Conservation (phyloP, 2,888 invertebrate genomes). For the Machimus atricapillus region DNA sequence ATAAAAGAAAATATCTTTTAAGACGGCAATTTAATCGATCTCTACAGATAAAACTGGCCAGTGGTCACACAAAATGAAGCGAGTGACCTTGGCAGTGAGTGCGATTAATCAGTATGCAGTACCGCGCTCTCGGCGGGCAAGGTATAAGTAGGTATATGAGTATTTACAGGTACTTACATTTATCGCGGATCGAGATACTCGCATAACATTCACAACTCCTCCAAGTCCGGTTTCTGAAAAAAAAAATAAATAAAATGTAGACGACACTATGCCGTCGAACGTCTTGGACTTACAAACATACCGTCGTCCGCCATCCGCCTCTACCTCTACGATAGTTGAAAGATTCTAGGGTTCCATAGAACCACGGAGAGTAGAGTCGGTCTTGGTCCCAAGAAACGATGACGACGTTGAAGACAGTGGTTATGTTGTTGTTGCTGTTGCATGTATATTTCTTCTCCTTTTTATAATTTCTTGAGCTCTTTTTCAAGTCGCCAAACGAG, state of each 20-base stretch:
- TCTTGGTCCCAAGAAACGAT: constrained; percentile 27
- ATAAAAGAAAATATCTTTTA: not conserved
- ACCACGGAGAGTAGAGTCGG: not conserved
- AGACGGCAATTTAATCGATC: not conserved
- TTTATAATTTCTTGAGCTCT: constrained; percentile 23
- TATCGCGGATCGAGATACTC: not conserved
- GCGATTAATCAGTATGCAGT: constrained; percentile 34
- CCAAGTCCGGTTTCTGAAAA: constrained; percentile 17
- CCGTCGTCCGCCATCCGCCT: not conserved
- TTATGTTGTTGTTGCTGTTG: not conserved
- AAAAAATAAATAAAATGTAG: not conserved
- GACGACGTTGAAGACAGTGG: constrained; percentile 21
- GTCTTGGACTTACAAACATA: not conserved
- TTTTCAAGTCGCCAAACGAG: constrained; percentile 33
- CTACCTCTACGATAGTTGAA: not conserved
- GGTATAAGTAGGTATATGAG: not conserved
- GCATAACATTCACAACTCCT: constrained; percentile 33
- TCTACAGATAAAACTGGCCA: not conserved
- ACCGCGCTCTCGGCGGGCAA: not conserved
- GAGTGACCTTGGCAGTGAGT: constrained; percentile 46
- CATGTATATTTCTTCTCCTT: not conserved
- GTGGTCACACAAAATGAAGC: constrained; percentile 25
- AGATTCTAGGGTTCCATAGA: constrained; percentile 29
- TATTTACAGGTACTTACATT: not conserved
- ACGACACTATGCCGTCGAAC: not conserved